Evolutionary conservation across 2,113 vertebrate species (phyloP), one percentile per base, ranked within the genome.

Genomic region (Gracilinanus agilis): DNA sequence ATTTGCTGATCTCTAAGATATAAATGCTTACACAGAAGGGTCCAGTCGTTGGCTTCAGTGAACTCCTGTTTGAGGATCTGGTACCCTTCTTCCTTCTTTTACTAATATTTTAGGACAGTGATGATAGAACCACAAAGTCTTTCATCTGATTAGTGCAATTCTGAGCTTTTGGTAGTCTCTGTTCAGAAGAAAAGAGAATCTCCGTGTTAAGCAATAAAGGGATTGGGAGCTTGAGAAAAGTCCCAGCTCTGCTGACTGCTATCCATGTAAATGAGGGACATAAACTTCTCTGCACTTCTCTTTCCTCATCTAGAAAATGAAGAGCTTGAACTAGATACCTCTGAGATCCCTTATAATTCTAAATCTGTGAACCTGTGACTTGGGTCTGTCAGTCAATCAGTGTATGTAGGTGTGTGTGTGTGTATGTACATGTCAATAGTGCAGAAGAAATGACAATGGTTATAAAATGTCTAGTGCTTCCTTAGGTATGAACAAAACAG

Each of bases 231-330:
- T 40, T 40, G n/a, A 40, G n/a, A 83, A 19, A 83, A 83, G n/a
- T 23, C n/a, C 19, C n/a, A 8, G 7, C 3, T 83, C 19, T 40
- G 19, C 11, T 83, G 3, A 6, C n/a, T 40, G 8, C 7, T 83
- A 40, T 83, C n/a, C n/a, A 40, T 83, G n/a, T 40, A 40, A 83
- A 16, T 40, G 67, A 23, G 67, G 21, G 5, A 40, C 23, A 2
- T 8, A 21, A 83, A 83, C 40, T 83, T 40, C 24, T 49, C 16
- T 0, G 58, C 24, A 29, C 53, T 53, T 92, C 25, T 92, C 4
- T 67, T 91, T 95, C 58, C 44, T 53, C 11, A 94, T 0, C 44
- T 27, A 83, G 23, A 90, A 96, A 95, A 90, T 93, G 58, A 89
- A 92, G n/a, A 44, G 56, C 92, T 95, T 40, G 91, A 13, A 93